Evolutionary conservation across 2,113 vertebrate species (phyloP).

Genomic region (Rattus rattus): DNA sequence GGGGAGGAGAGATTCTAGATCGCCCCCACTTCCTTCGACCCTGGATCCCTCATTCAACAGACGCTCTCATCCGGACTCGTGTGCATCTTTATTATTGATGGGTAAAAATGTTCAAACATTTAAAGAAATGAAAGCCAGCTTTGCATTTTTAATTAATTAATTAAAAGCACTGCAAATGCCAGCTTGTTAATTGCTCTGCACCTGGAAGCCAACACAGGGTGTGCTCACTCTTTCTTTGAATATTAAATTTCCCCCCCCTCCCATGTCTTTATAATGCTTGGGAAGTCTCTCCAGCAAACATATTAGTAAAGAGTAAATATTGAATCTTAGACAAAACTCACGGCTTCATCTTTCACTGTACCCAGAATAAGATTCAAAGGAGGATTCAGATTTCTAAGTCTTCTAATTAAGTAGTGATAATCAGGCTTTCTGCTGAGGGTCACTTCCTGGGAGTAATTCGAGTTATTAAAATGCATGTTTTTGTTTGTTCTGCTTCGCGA

Average conservation of each 20-base stretch:
- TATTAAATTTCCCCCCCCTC: slow-evolving; percentile 88
- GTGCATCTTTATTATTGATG: slow-evolving; percentile 90
- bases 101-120: slow-evolving; percentile 94
- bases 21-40: slow-evolving; percentile 61
- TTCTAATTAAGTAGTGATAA: slow-evolving; percentile 99
- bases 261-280: slow-evolving; percentile 91
- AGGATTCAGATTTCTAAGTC: slow-evolving; percentile 93
- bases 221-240: slow-evolving; percentile 91
- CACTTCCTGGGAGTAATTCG: slow-evolving; percentile 98
- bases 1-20: slow-evolving; percentile 45
- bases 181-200: slow-evolving; percentile 98
- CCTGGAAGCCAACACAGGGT: slow-evolving; percentile 95
- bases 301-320: slow-evolving; percentile 99
- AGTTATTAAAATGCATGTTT: slow-evolving; percentile 99
- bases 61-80: slow-evolving; percentile 85
- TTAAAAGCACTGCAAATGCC: slow-evolving; percentile 98
- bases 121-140: slow-evolving; percentile 93
- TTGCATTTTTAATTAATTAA: slow-evolving; percentile 98
- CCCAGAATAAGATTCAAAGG: slow-evolving; percentile 92
- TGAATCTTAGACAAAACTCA: slow-evolving; percentile 99
- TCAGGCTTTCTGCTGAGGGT: slow-evolving; percentile 96
- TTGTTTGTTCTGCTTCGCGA: slow-evolving; percentile 97
- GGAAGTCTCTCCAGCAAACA: slow-evolving; percentile 95
- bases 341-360: slow-evolving; percentile 93
- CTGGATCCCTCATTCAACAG: slow-evolving; percentile 84